Conservation (phyloP, 2,113 vertebrate genomes). For the Egretta garzetta region DNA sequence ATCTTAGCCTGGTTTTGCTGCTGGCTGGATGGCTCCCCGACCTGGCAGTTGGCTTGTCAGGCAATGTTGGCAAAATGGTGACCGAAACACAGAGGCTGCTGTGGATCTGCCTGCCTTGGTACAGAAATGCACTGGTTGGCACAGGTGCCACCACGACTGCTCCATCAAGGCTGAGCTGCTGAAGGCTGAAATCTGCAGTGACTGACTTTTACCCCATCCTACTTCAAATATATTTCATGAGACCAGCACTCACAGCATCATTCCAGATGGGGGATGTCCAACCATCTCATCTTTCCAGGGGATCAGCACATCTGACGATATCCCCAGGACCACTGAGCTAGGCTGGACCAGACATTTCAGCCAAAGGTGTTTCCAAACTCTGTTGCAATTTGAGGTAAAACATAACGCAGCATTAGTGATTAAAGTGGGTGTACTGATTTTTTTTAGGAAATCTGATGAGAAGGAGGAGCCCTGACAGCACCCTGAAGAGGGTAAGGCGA, state of each 20-base stretch:
- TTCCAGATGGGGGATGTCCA: not conserved
- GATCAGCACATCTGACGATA: not conserved
- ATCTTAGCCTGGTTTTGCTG: not conserved
- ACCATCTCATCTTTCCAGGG: not conserved
- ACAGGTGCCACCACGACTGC: not conserved
- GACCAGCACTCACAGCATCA: not conserved
- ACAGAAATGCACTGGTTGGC: accelerated
- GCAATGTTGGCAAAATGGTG: not conserved
- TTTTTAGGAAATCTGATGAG: not conserved
- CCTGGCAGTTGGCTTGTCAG: not conserved
- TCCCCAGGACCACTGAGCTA: accelerated
- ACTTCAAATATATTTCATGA: not conserved
- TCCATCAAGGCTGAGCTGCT: not conserved
- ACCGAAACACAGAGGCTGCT: not conserved
- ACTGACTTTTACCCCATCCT: not conserved
- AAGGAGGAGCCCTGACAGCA: not conserved
- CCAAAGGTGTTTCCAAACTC: not conserved
- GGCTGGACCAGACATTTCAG: not conserved
- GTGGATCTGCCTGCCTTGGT: not conserved
- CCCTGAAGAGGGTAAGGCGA: not conserved
- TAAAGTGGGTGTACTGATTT: not conserved
- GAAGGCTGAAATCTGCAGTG: not conserved
- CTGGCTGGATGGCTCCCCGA: too few species aligned
- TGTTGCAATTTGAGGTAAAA: accelerated
- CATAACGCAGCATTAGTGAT: accelerated